Conservation (phyloP, 1,140 invertebrate genomes). For the Monomorium pharaonis region DNA sequence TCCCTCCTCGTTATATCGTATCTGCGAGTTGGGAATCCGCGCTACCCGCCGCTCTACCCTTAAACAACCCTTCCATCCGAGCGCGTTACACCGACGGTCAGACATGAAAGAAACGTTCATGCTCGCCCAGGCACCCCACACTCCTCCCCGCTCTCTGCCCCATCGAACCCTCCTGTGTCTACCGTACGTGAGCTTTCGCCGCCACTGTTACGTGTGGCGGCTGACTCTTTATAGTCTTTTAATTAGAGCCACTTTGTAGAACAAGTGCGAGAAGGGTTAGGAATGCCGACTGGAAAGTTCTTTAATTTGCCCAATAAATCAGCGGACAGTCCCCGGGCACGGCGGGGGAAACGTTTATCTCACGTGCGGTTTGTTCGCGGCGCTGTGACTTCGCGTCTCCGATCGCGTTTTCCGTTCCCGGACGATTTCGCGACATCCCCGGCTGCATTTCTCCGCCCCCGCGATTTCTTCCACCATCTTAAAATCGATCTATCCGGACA, state of each 20-base stretch:
- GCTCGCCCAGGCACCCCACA: constrained; percentile 76
- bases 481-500: no score
- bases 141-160: constrained; percentile 13
- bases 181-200: constrained; percentile 69
- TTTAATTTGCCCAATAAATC: constrained; percentile 81
- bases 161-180: neutral
- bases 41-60: constrained; percentile 48
- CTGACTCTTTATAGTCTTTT: constrained; percentile 79
- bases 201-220: constrained; percentile 71
- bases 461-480: neutral
- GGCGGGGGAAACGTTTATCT: constrained; percentile 68
- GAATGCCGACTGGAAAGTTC: constrained; percentile 76
- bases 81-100: constrained; percentile 70
- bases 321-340: constrained; percentile 55
- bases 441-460: constrained; percentile 1
- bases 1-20: constrained; percentile 24
- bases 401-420: constrained; percentile 56
- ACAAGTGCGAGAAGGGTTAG: constrained; percentile 72
- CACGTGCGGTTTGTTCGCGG: constrained; percentile 52
- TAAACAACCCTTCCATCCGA: constrained; percentile 61
- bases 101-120: constrained; percentile 79
- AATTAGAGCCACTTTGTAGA: constrained; percentile 79
- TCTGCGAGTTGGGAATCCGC: constrained; percentile 47
- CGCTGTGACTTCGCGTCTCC: constrained; percentile 7
- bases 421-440: constrained; percentile 38